A percentile compares a stretch with the other conserved stretches of the same genome.
These are phyloP conservation scores for Aplocera efformata DNA, from an alignment of 2,888 invertebrate genomes.

Conservation along the genomic window DNA sequence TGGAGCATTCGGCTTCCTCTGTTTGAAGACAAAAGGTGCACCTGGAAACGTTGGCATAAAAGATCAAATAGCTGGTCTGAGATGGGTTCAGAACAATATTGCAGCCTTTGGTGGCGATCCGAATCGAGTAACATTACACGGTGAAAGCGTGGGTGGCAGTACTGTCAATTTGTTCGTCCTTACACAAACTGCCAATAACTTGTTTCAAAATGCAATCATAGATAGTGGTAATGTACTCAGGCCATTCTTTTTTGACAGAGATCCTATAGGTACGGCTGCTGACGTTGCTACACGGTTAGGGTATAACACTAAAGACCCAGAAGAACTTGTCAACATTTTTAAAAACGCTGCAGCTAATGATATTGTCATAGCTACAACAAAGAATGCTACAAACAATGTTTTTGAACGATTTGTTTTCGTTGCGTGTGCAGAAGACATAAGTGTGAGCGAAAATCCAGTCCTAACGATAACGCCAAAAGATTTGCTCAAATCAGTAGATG, in stretches of 20 bases:
- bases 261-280: slow-evolving; percentile 33
- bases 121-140: slow-evolving; percentile 45
- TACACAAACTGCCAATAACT: slow-evolving; percentile 37
- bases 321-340: slow-evolving; percentile 37
- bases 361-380: slow-evolving; percentile 31
- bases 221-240: slow-evolving; percentile 42
- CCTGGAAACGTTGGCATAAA: slow-evolving; percentile 51
- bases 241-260: slow-evolving; percentile 31
- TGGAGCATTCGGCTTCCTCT: slow-evolving; percentile 50
- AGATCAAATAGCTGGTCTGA: slow-evolving; percentile 51
- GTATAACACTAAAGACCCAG: slow-evolving; percentile 31
- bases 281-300: slow-evolving; percentile 34
- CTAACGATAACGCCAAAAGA: slow-evolving; percentile 30
- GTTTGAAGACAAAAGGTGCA: slow-evolving; percentile 41
- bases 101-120: slow-evolving; percentile 49
- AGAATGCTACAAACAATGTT: slow-evolving; percentile 28
- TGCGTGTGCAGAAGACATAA: slow-evolving; percentile 34
- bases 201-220: slow-evolving; percentile 45
- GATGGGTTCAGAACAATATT: slow-evolving; percentile 50
- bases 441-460: slow-evolving; percentile 21
- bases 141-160: slow-evolving; percentile 47
- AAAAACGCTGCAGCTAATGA: slow-evolving; percentile 33
- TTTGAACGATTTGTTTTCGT: slow-evolving; percentile 30
- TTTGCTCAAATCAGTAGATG: slow-evolving; percentile 23
- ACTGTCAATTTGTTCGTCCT: slow-evolving; percentile 38